Evolutionary conservation across 1,140 invertebrate species (phyloP).

Genomic region (Drosophila seguyi): DNA sequence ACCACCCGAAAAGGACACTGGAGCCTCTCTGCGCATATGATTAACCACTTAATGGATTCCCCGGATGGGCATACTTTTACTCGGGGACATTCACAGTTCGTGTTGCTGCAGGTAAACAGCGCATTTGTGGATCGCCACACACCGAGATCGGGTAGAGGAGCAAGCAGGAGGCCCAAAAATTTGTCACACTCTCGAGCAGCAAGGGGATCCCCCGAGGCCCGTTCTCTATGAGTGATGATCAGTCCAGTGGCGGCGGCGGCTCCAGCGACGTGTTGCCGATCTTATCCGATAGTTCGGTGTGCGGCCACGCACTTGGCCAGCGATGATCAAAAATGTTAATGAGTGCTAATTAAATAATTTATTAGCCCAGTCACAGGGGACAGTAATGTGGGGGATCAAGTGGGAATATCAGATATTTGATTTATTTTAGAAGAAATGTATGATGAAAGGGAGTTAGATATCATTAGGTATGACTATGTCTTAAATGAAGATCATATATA

Average conservation of each 20-base stretch:
- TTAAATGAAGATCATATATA: neutral
- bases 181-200: conserved; percentile 55
- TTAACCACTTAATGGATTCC: conserved; percentile 80
- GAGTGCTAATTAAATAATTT: conserved; percentile 78
- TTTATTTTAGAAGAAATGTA: neutral
- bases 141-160: conserved; percentile 43
- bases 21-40: conserved; percentile 72
- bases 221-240: conserved; percentile 53
- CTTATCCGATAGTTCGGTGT: conserved; percentile 63
- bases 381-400: conserved; percentile 16
- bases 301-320: conserved; percentile 49
- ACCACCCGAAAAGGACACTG: conserved; percentile 59
- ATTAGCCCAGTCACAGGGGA: conserved; percentile 36
- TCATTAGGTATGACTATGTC: neutral
- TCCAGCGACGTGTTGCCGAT: conserved; percentile 52
- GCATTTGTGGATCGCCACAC: conserved; percentile 73
- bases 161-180: conserved; percentile 56
- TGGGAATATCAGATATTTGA: neutral
- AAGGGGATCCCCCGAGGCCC: neutral
- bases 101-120: conserved; percentile 79
- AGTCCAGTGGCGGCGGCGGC: conserved; percentile 2
- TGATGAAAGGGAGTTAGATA: neutral
- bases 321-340: conserved; percentile 66
- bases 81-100: conserved; percentile 49
- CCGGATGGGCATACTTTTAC: conserved; percentile 42